phyloP scores from a whole-genome alignment of 2,797 vertebrate genomes.

The Buceros bicornis region DNA sequence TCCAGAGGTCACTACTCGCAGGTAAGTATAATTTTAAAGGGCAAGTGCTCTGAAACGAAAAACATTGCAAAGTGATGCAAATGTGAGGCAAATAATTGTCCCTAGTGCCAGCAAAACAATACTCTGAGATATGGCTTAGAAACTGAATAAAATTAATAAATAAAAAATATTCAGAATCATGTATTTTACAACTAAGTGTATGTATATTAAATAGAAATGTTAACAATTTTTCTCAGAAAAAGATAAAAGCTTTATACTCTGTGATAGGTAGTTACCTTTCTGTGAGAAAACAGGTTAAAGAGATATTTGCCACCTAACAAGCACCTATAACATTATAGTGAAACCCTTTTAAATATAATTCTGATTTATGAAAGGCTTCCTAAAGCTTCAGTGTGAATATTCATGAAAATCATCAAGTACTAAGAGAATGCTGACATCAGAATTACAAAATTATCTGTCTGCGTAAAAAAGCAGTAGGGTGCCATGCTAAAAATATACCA shows the following conservation, averaged over 20 bases:
- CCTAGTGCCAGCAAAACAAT: not conserved
- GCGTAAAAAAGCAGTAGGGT: not conserved
- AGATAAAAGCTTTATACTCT: constrained; percentile 17
- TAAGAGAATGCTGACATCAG: not conserved
- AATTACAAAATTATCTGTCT: not conserved
- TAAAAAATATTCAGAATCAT: not conserved
- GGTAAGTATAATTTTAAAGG: not conserved
- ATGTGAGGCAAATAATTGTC: not conserved
- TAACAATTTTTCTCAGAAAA: not conserved
- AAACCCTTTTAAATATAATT: constrained; percentile 7
- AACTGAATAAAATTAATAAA: not conserved
- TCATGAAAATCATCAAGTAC: not conserved
- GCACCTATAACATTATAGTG: not conserved
- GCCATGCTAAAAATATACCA: not conserved
- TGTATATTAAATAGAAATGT: not conserved
- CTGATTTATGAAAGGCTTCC: not conserved
- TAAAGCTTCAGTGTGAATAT: not conserved
- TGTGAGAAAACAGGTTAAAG: constrained; percentile 33
- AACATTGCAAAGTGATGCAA: not conserved
- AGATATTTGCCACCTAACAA: constrained; percentile 2
- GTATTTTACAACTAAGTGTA: not conserved
- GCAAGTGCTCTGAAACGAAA: not conserved
- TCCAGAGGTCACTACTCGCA: not conserved
- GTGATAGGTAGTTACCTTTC: not conserved
- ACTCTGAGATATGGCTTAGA: not conserved